A percentile compares a stretch with the other conserved stretches of the same genome.
Conservation (phyloP, 2,113 vertebrate genomes). For the Montifringilla adamsi region DNA sequence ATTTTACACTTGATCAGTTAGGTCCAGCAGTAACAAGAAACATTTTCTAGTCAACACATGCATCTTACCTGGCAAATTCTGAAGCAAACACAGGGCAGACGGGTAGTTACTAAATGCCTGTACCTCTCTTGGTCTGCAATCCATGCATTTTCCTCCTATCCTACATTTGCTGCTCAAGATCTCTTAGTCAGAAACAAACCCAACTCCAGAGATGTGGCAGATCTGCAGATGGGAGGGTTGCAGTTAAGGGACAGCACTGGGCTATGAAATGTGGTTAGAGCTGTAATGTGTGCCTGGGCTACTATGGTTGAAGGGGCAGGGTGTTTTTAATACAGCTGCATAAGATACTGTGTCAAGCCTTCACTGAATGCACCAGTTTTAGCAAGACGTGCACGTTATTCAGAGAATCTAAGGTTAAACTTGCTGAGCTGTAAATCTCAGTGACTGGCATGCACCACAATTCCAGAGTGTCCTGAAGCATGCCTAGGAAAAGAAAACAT, state of each 20-base stretch:
- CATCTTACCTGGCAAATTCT: not conserved
- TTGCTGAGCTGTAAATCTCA: slow-evolving; percentile 28
- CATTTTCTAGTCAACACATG: not conserved
- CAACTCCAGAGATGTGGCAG: not conserved
- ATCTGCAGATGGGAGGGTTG: slow-evolving; percentile 38
- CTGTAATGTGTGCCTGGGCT: not conserved
- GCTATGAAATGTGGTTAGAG: slow-evolving; percentile 48
- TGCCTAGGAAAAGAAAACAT: not conserved
- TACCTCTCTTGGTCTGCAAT: not conserved
- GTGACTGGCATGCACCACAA: not conserved
- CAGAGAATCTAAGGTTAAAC: slow-evolving; percentile 30
- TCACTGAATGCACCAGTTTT: slow-evolving; percentile 1
- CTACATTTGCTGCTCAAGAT: not conserved
- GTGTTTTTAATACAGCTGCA: not conserved
- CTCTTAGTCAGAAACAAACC: not conserved
- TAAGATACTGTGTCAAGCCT: not conserved
- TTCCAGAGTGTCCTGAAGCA: not conserved
- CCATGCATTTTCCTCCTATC: fast-evolving
- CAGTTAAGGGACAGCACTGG: slow-evolving; percentile 38
- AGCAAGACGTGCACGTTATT: not conserved
- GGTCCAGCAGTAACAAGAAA: not conserved
- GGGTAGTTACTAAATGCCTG: not conserved
- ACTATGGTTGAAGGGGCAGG: not conserved
- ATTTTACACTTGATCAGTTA: not conserved
- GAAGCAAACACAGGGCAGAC: not conserved